phyloP scores from a whole-genome alignment of 2,797 vertebrate genomes.

The Centroberyx gerrardi region DNA sequence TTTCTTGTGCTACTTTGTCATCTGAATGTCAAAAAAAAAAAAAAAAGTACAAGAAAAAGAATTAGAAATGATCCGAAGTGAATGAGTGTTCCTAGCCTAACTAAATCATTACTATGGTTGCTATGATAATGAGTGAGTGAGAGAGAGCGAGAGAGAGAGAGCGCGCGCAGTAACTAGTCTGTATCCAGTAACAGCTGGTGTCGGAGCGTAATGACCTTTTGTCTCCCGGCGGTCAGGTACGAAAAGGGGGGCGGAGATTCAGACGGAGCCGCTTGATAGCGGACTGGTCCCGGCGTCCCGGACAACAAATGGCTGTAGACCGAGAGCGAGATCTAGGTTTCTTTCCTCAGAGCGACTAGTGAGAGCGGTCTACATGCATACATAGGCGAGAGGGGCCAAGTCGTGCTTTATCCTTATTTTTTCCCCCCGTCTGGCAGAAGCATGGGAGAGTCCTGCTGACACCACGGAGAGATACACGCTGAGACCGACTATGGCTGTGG shows the following conservation, averaged over 20 bases:
- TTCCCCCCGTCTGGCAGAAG: slow-evolving; percentile 56
- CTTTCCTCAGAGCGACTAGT: neutral
- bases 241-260: slow-evolving; percentile 74
- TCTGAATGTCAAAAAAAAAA: too few species aligned
- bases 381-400: slow-evolving; percentile 44
- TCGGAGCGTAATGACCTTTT: slow-evolving; percentile 76
- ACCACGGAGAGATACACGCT: slow-evolving; percentile 85
- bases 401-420: slow-evolving; percentile 53
- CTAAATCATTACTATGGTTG: too few species aligned
- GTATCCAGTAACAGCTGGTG: slow-evolving; percentile 58
- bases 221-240: slow-evolving; percentile 77
- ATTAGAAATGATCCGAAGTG: too few species aligned
- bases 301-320: slow-evolving; percentile 71
- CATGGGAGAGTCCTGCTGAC: slow-evolving; percentile 83
- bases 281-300: slow-evolving; percentile 64
- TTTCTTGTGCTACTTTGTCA: too few species aligned
- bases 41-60: too few species aligned
- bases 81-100: too few species aligned
- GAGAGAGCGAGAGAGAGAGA: slow-evolving; percentile 51
- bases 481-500: slow-evolving; percentile 87
- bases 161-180: neutral
- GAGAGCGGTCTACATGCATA: slow-evolving; percentile 41
- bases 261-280: slow-evolving; percentile 55
- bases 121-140: slow-evolving; percentile 39
- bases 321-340: slow-evolving; percentile 41